A percentile compares a stretch with the other conserved stretches of the same genome.
Evolutionary conservation across 2,797 vertebrate species (phyloP).

Genomic region (Poeciliopsis infans): DNA sequence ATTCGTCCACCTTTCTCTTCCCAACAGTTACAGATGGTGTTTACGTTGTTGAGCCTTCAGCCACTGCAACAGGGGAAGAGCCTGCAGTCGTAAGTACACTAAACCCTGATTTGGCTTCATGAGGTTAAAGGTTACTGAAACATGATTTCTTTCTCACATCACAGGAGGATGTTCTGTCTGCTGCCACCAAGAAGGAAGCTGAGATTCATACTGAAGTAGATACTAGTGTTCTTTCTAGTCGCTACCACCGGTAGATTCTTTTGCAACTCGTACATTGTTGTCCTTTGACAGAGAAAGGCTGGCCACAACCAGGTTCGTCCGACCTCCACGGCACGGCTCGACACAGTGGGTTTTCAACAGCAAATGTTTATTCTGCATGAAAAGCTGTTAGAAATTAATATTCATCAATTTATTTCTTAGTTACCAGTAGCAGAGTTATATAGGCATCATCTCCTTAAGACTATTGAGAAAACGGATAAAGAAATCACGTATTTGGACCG

Average conservation of each 20-base stretch:
- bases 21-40: not conserved
- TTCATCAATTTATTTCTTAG: not conserved
- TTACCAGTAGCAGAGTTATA: conserved; percentile 4
- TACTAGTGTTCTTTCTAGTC: not conserved
- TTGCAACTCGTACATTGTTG: not conserved
- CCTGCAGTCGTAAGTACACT: not conserved
- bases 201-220: not conserved
- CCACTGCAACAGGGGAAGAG: not conserved
- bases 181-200: not conserved
- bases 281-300: not conserved
- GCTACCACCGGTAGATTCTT: not conserved
- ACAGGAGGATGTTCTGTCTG: not conserved
- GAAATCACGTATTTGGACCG: not conserved
- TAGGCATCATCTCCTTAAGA: not conserved
- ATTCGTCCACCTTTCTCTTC: not conserved
- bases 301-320: not conserved
- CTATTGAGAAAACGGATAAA: conserved; percentile 4
- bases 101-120: not conserved
- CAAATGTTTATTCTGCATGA: not conserved
- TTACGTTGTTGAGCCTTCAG: not conserved
- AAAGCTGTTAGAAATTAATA: not conserved
- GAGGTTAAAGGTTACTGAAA: not conserved
- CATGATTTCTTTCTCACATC: not conserved
- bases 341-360: not conserved
- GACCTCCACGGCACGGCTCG: not conserved